These are phyloP conservation scores for Tribolium madens DNA, from an alignment of 1,140 invertebrate genomes.

Conservation along the genomic window DNA sequence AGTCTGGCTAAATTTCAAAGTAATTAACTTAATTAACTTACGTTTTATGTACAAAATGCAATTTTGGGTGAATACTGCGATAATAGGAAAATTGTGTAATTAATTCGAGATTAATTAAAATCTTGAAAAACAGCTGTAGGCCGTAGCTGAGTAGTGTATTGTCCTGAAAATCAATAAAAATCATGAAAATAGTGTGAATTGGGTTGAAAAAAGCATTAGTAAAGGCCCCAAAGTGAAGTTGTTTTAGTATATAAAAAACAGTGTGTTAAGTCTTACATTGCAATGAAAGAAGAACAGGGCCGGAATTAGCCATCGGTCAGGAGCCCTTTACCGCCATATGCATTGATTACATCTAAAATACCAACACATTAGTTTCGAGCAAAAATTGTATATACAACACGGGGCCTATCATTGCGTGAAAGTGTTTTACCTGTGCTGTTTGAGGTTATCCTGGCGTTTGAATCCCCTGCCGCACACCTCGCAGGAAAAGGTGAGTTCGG, in stretches of 20 bases:
- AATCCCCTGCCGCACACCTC: constrained; percentile 99
- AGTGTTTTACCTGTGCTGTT: constrained; percentile 87
- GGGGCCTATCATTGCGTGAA: neutral
- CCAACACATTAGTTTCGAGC: constrained; percentile 62
- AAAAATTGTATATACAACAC: neutral
- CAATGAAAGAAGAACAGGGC: constrained; percentile 59
- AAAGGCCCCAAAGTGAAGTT: constrained; percentile 48
- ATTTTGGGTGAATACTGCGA: constrained; percentile 46
- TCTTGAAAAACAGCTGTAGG: constrained; percentile 59
- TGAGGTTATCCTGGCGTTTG: constrained; percentile 95
- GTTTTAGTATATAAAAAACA: constrained; percentile 24
- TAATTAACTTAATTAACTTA: constrained; percentile 35
- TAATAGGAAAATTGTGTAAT: constrained; percentile 46
- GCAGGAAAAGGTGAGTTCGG: constrained; percentile 97
- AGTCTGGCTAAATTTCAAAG: constrained; percentile 47
- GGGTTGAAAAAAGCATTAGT: constrained; percentile 54
- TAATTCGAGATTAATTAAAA: constrained; percentile 47
- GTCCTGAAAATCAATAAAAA: constrained; percentile 60
- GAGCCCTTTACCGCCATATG: constrained; percentile 79
- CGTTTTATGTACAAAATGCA: constrained; percentile 49
- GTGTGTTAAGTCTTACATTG: constrained; percentile 63
- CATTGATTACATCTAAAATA: constrained; percentile 84
- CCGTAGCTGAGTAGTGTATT: constrained; percentile 62
- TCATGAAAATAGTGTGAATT: constrained; percentile 40
- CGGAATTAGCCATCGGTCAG: constrained; percentile 56